phyloP scores from a whole-genome alignment of 2,113 vertebrate genomes.

The Myiagra hebetior region DNA sequence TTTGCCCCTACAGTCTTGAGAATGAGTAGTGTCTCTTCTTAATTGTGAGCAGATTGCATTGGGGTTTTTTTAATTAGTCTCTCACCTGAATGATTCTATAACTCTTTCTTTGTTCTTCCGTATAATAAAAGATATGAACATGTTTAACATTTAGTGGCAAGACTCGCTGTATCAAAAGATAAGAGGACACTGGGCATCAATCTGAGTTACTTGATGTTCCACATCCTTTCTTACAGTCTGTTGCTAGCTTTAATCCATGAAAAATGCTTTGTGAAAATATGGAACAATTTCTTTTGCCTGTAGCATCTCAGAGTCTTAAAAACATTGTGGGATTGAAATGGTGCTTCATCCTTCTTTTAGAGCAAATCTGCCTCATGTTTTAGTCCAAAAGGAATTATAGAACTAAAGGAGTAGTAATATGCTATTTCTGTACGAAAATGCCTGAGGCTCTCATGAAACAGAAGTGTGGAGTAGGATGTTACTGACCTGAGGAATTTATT shows the following conservation, averaged over 20 bases:
- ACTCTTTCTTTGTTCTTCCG: background rate
- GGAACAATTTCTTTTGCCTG: background rate
- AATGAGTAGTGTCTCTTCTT: background rate
- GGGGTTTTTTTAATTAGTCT: background rate
- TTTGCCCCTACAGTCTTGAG: background rate
- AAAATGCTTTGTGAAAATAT: background rate
- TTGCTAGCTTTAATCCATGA: background rate
- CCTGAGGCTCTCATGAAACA: background rate
- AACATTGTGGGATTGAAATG: background rate
- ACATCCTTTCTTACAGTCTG: background rate
- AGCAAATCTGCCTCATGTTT: background rate
- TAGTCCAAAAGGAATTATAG: background rate
- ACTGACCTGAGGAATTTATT: background rate
- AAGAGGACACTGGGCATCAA: rapidly evolving
- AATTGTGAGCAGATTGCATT: background rate
- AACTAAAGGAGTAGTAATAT: background rate
- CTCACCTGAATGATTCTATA: background rate
- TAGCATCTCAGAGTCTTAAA: background rate
- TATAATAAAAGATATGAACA: background rate
- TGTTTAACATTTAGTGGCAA: background rate
- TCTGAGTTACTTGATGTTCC: background rate
- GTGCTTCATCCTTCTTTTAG: background rate
- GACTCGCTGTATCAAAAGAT: background rate
- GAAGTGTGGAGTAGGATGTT: background rate
- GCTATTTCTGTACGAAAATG: background rate